Base-by-base conservation (phyloP, 2,113 vertebrate genomes). In the Petrocephalus microphthalmus region DNA sequence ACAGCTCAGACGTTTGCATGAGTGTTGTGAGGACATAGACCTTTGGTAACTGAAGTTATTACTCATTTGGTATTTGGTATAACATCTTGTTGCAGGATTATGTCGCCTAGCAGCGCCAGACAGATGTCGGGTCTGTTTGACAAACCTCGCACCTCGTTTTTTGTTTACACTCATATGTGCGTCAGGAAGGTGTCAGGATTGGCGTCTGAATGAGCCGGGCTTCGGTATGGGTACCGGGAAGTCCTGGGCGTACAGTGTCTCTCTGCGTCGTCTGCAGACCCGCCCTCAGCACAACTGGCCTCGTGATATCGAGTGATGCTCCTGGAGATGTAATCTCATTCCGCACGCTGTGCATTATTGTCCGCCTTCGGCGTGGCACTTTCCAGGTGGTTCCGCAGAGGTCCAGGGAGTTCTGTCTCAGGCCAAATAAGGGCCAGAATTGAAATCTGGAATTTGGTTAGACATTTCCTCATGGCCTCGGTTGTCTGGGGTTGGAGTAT, bases 341-440 rank as follows among this genome's bases (percentile, higher is more conserved):
- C 84, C 54, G 71, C 25, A 67, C 83, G 29, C 57, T 22, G 19
- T n/a, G 74, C 78, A 84, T 87, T 51, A 85, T 60, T 67, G 84
- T 82, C 5, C 71, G 33, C 57, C 47, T 78, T 84, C 56, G 56
- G 29, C n/a, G 11, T 85, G 57, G 42, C 29, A 52, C 2, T 64
- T 84, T 89, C 54, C 53, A 8, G 52, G 57, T 52, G 71, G 0
- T n/a, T 33, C 25, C 5, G 37, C 88, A 22, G 51, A 84, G 57
- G 15, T 19, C 29, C 37, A 0, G 89, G 49, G 82, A 22, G 56
- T 57, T 54, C 25, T n/a, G 49, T 84, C 89, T 54, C 64, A 2
- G 56, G 88, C 45, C 81, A 85, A 87, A 89, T 90, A 90, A 90
- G 20, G 22, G 81, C 37, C 20, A 47, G 87, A 85, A 87, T 90